Conservation (phyloP, 2,888 invertebrate genomes). For the Synergus japonicus region DNA sequence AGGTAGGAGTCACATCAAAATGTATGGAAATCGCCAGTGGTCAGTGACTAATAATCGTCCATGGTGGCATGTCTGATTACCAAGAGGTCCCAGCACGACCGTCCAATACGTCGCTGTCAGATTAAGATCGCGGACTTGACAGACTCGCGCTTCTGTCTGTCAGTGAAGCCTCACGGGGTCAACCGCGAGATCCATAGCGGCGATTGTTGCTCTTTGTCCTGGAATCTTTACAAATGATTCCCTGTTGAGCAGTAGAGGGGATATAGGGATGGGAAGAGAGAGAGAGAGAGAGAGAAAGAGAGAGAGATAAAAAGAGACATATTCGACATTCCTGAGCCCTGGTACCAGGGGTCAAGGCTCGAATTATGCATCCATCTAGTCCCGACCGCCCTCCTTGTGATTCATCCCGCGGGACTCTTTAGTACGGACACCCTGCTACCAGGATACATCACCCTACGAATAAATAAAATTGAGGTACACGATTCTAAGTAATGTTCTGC, state of each 20-base stretch:
- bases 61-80: constrained; percentile 60
- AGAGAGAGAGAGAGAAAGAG: constrained; percentile 44
- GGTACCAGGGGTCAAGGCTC: constrained; percentile 55
- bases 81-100: constrained; percentile 51
- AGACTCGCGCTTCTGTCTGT: constrained; percentile 77
- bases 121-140: constrained; percentile 76
- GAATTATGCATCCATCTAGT: constrained; percentile 64
- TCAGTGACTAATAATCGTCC: constrained; percentile 69
- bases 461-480: constrained; percentile 44
- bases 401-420: constrained; percentile 53
- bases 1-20: constrained; percentile 55
- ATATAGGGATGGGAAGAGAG: constrained; percentile 35
- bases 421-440: constrained; percentile 47
- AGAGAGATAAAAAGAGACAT: constrained; percentile 56
- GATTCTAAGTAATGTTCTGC: constrained; percentile 52
- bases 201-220: constrained; percentile 69
- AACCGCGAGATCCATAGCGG: constrained; percentile 68
- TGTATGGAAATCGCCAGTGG: constrained; percentile 67
- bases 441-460: constrained; percentile 46
- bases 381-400: constrained; percentile 50
- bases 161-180: constrained; percentile 67
- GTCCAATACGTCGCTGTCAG: constrained; percentile 76
- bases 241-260: constrained; percentile 54
- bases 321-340: constrained; percentile 63
- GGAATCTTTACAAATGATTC: constrained; percentile 75